phyloP scores from a whole-genome alignment of 1,140 invertebrate species.

The Branchinecta lynchi region DNA sequence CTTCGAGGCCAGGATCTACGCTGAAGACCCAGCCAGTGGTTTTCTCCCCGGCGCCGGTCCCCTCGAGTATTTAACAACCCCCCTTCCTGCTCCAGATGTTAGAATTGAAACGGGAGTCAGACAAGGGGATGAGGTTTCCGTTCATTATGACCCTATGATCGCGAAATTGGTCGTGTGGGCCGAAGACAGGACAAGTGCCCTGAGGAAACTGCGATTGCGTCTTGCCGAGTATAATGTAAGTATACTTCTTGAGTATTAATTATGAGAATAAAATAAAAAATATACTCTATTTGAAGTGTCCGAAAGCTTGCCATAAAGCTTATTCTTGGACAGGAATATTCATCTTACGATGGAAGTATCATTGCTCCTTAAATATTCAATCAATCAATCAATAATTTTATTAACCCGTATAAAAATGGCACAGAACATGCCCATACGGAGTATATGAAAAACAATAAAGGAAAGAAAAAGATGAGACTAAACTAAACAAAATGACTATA shows the following conservation, averaged over 20 bases:
- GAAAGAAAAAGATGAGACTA: too few relatives aligned
- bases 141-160: constrained; percentile 99
- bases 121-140: constrained; percentile 67
- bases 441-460: too few relatives aligned
- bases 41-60: constrained; percentile 80
- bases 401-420: too few relatives aligned
- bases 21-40: constrained; percentile 64
- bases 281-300: too few relatives aligned
- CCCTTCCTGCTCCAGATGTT: constrained; percentile 40
- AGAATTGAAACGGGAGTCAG: constrained; percentile 53
- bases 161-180: constrained; percentile 96
- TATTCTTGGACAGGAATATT: too few relatives aligned
- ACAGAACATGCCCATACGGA: too few relatives aligned
- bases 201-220: constrained; percentile 56
- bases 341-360: too few relatives aligned
- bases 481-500: too few relatives aligned
- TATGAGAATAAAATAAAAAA: too few relatives aligned
- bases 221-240: constrained; percentile 70
- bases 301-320: too few relatives aligned
- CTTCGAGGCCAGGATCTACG: constrained; percentile 89
- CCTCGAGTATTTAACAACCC: constrained; percentile 51
- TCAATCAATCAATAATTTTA: too few relatives aligned
- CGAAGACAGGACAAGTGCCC: constrained; percentile 58
- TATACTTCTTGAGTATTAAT: constrained; percentile 20
- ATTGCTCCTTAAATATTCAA: too few relatives aligned